Evolutionary conservation across 2,113 vertebrate genomes (phyloP).

Genomic region (Amblyornis subalaris): DNA sequence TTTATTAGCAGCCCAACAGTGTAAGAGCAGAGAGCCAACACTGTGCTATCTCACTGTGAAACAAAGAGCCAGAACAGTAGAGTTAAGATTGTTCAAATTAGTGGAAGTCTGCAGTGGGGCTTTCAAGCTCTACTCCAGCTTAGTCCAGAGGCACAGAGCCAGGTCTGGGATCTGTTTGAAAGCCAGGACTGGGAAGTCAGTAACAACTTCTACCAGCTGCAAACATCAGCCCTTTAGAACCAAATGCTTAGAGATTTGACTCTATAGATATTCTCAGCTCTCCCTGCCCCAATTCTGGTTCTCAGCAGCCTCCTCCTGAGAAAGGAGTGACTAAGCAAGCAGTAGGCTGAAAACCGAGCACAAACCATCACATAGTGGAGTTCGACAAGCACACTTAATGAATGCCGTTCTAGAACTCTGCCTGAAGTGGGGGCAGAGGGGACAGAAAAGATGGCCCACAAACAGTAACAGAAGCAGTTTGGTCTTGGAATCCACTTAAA

Average conservation of each 20-base stretch:
- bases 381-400: neutral
- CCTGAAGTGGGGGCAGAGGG: neutral
- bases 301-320: neutral
- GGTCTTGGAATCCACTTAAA: neutral
- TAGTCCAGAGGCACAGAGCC: neutral
- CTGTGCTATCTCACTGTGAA: neutral
- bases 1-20: neutral
- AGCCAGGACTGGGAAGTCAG: neutral
- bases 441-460: neutral
- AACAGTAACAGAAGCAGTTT: neutral
- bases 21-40: neutral
- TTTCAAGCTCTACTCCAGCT: neutral
- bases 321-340: conserved; percentile 12
- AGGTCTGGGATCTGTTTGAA: neutral
- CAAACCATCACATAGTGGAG: neutral
- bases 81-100: neutral
- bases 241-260: neutral
- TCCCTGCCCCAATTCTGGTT: neutral
- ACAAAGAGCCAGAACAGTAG: neutral
- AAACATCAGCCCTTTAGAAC: neutral
- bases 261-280: neutral
- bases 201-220: neutral
- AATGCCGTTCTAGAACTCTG: neutral
- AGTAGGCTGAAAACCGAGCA: neutral
- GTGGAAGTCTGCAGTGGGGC: neutral